Evolutionary conservation across 2,888 invertebrate species (phyloP), one percentile per base, ranked within the genome.

Genomic region (Kryphioiulus occultus): DNA sequence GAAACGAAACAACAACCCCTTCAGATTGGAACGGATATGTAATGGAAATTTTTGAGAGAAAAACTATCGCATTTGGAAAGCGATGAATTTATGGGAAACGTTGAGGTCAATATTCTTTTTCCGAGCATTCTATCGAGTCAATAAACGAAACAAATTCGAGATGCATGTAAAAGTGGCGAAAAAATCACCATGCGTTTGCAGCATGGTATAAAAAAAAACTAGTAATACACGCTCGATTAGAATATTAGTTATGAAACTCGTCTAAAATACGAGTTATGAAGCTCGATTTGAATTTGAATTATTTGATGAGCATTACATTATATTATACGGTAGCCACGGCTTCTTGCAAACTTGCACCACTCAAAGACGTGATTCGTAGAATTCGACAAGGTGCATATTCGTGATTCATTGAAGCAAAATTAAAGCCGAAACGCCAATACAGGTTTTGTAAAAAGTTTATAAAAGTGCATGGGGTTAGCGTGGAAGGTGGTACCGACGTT

Each of bases 81-180:
- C 2, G 7, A 7, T 35, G 35, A 47, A 59, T 59, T 59, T 59
- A 19, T 19, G 22, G n/a, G 22, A 59, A 22, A 3, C 4, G 7
- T 4, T 9, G 59, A n/a, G 59, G 59, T 59, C 59, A 59, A 59
- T 22, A 59, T 59, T 22, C 22, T 22, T 59, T 59, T 53, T 53
- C 53, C 19, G 19, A 53, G 53, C 15, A 53, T 53, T 53, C 19
- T 4, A 59, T n/a, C 22, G 22, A 59, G 59, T 59, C 22, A 59
- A 59, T 59, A 59, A 59, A 59, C 59, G 59, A 59, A 59, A 59
- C 10, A 47, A n/a, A n/a, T n/a, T n/a, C n/a, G n/a, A n/a, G n/a
- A n/a, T n/a, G n/a, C n/a, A n/a, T n/a, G n/a, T n/a, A n/a, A n/a
- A n/a, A 47, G 47, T 35, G 35, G 0, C 12, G n/a, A 47, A 47